Evolutionary conservation across 2,797 vertebrate genomes (phyloP), one percentile per base, ranked within the genome.

Genomic region (Oreochromis mossambicus): DNA sequence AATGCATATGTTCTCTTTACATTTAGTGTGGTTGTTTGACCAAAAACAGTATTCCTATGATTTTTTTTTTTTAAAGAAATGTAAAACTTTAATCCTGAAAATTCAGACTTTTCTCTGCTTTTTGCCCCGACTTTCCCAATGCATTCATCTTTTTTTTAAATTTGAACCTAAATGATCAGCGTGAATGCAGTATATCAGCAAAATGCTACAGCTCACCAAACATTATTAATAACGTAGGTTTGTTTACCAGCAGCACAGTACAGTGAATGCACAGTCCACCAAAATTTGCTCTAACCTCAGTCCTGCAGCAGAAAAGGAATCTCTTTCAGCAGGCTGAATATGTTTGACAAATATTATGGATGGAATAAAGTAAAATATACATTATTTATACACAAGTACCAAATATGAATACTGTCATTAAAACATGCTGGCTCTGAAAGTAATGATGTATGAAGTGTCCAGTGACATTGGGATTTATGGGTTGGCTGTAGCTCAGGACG

Each of bases 91-190:
- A 26, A 26, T 26, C 26, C 26, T 26, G 26, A 26, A 26, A 26
- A 26, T 26, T 26, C 26, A 26, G 26, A 26, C 26, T 26, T 26
- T 26, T 4, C 4, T 2, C 52, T 26, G 4, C 6, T 54, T 54
- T 38, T 38, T 0, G 10, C 32, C 6, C 34, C 34, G 7, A 8
- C 11, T 10, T 58, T 38, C 58, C 1, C 0, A n/a, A 3, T 34
- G 11, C 32, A 3, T 7, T 36, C 4, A 38, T 38, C 7, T 38
- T 38, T 38, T 21, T 55, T 14, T 2, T 2, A 2, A 2, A 13
- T 41, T 66, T 66, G 3, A 66, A 24, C 12, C 34, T n/a, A 6
- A 36, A 63, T 36, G 32, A 36, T 63, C 32, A 36, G 10, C 17
- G n/a, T 36, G 11, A 66, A 21, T 38, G 7, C 11, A 21, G 4